phyloP scores from a whole-genome alignment of 2,888 invertebrate genomes.

The Synergus laeviventris region DNA sequence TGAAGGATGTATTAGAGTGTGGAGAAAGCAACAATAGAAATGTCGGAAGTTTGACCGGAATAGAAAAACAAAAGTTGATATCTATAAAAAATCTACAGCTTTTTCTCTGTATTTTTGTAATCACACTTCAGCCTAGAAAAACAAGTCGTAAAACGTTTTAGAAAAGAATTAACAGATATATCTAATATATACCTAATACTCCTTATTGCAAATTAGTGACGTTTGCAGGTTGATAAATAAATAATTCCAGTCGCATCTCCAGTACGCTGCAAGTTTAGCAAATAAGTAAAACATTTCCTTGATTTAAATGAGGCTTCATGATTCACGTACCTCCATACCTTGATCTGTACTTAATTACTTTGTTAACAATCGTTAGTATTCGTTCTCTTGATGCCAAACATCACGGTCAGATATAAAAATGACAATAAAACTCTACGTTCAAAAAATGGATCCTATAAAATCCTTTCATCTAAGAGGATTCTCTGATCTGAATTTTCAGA shows the following conservation, averaged over 20 bases:
- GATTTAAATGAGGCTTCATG: slow-evolving; percentile 31
- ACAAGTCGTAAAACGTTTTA: background rate
- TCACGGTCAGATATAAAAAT: background rate
- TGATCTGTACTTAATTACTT: slow-evolving; percentile 27
- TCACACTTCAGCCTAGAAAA: background rate
- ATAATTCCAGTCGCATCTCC: slow-evolving; percentile 32
- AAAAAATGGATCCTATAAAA: background rate
- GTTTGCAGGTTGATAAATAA: slow-evolving; percentile 19
- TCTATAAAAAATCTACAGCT: background rate
- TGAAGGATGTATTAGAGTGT: slow-evolving; percentile 3
- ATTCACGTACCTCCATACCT: slow-evolving; percentile 16
- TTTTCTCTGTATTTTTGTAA: background rate
- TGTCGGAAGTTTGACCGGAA: background rate
- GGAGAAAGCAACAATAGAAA: slow-evolving; percentile 24
- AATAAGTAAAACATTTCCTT: slow-evolving; percentile 23
- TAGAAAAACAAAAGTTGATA: background rate
- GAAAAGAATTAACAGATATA: background rate
- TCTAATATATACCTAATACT: background rate
- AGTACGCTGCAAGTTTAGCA: slow-evolving; percentile 28
- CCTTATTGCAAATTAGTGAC: slow-evolving; percentile 28
- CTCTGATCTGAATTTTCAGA: background rate
- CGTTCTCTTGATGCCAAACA: background rate
- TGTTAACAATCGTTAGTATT: slow-evolving; percentile 24
- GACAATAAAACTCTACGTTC: background rate
- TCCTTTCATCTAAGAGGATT: background rate